A percentile compares a stretch with the other conserved stretches of the same genome.
Conservation (phyloP, 2,888 invertebrate species). For the Mellilla xanthometata region DNA sequence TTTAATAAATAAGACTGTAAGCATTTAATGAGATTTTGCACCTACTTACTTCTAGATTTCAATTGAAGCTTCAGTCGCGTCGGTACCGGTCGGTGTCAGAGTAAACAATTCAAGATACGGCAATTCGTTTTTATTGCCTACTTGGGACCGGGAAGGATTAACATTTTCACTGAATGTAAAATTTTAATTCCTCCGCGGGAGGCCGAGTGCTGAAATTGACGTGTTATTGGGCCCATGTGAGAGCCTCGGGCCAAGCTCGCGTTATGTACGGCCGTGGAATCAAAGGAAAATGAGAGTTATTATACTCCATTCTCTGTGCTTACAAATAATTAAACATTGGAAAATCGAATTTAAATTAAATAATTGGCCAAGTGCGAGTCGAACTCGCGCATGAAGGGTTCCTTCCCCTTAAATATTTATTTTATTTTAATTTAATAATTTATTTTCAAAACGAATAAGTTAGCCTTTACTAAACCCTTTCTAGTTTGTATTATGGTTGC, state of each 20-base stretch:
- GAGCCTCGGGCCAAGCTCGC: conserved; percentile 17
- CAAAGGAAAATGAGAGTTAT: conserved; percentile 30
- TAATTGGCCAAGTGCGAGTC: no score
- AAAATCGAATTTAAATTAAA: no score
- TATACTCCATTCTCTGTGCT: conserved; percentile 2
- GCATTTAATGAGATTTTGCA: no score
- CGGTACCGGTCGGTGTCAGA: conserved; percentile 34
- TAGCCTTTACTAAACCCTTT: no score
- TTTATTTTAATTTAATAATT: no score
- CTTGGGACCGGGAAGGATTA: conserved; percentile 71
- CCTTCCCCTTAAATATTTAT: no score
- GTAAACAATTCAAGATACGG: conserved; percentile 69
- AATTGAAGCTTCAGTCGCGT: conserved; percentile 1
- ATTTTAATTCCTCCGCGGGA: conserved; percentile 72
- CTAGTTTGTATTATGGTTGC: no score
- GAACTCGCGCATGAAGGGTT: no score
- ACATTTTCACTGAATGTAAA: conserved; percentile 73
- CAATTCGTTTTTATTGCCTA: conserved; percentile 70
- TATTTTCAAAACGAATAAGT: no score
- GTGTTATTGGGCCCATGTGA: conserved; percentile 67
- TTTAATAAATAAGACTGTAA: no score
- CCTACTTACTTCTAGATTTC: no score
- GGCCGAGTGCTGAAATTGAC: conserved; percentile 65
- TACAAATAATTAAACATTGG: no score
- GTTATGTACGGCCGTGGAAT: conserved; percentile 35